Conservation (phyloP, 2,888 invertebrate genomes). For the Seira sanloemensis region DNA sequence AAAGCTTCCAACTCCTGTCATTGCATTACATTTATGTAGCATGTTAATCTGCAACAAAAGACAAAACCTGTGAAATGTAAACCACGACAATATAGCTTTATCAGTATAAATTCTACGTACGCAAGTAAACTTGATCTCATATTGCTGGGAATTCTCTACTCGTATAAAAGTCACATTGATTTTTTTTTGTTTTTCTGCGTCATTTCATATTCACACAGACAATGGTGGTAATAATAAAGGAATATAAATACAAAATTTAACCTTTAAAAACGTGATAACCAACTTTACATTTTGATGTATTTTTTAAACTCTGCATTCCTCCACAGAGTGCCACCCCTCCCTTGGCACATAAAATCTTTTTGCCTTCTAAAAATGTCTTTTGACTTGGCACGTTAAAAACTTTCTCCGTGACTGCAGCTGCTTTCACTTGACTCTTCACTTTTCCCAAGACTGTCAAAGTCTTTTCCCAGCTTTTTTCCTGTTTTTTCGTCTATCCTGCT, state of each 20-base stretch:
- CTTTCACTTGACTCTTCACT: background rate
- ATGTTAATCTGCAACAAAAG: too few species aligned
- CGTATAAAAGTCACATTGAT: too few species aligned
- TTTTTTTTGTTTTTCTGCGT: slow-evolving; percentile 57
- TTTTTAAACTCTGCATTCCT: background rate
- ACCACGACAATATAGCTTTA: too few species aligned
- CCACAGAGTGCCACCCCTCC: background rate
- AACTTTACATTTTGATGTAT: slow-evolving; percentile 12
- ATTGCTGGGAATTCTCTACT: too few species aligned
- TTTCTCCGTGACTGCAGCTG: slow-evolving; percentile 7
- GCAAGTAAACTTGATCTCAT: too few species aligned
- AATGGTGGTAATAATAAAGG: background rate
- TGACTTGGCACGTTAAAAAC: slow-evolving; percentile 4
- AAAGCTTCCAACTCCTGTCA: too few species aligned
- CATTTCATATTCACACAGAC: slow-evolving; percentile 28
- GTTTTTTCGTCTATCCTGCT: background rate
- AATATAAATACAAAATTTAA: slow-evolving; percentile 35
- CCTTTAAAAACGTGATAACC: slow-evolving; percentile 18
- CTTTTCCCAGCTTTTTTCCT: background rate
- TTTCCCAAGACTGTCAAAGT: background rate
- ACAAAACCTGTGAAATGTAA: too few species aligned
- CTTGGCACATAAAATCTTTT: slow-evolving; percentile 1
- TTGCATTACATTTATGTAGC: too few species aligned
- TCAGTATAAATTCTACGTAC: too few species aligned
- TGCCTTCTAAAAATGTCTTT: background rate